Evolutionary conservation across 2,113 vertebrate species (phyloP), one percentile per base, ranked within the genome.

Genomic region (Tor tambroides): DNA sequence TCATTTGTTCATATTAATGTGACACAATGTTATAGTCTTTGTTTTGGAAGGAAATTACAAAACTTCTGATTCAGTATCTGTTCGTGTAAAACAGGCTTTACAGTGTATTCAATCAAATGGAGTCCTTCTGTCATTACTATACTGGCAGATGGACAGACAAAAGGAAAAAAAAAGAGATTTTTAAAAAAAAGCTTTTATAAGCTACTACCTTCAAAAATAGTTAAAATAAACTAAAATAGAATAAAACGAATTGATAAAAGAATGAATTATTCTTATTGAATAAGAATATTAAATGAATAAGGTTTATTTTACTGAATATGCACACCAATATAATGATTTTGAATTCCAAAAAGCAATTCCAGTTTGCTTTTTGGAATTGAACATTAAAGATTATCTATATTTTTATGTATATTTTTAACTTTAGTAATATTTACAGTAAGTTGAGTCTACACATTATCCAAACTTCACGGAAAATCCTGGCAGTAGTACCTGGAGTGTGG

Each of bases 1-100:
- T 83, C 63, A 83, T 83, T 71, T 69, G 81, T 83, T 83, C 63
- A 35, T 54, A 51, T 51, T 69, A 83, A 83, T 51, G 17, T 69
- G 80, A 71, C 80, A 82, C 59, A 83, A 65, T 83, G 61, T 83
- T 30, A 35, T 3, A 46, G 43, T 35, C 63, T 54, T 83, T 83
- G 41, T 69, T 54, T 83, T 83, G 8, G 2, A 63, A 81, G 59
- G 79, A 65, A 81, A 61, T 65, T 8, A 49, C 26, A 30, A 23
- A 46, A 83, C 49, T 8, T 69, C 19, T 30, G 63, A 43, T 82
- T 69, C 28, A 69, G 80, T 49, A 49, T 63, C 35, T 69, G 59
- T 43, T 82, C 0, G 38, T 51, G 46, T 2, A 54, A 54, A 54
- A 51, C 76, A 9, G 43, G 74, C n/a, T 77, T 77, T 19, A 41